These are phyloP conservation scores for Tanytarsus gracilentus DNA, from an alignment of 2,888 invertebrate species.

Conservation along the genomic window DNA sequence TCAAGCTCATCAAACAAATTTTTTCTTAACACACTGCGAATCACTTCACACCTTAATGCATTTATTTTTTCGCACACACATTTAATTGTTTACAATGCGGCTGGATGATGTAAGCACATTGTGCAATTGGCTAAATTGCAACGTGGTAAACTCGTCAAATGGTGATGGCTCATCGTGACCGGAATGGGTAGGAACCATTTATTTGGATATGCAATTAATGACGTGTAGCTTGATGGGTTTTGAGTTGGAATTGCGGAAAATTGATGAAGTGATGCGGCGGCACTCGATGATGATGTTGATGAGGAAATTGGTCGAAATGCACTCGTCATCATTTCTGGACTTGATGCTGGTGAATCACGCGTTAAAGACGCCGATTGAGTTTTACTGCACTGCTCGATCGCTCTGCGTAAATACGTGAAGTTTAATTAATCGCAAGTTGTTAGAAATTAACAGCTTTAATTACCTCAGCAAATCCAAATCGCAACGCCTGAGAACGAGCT, in stretches of 20 bases:
- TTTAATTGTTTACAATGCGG: not conserved
- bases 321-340: slow-evolving; percentile 29
- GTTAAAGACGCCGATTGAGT: slow-evolving; percentile 30
- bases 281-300: not conserved
- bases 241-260: slow-evolving; percentile 20
- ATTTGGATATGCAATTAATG: slow-evolving; percentile 36
- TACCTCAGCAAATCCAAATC: slow-evolving; percentile 73
- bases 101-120: slow-evolving; percentile 25
- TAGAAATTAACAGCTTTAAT: slow-evolving; percentile 59
- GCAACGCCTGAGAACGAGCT: slow-evolving; percentile 83
- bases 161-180: slow-evolving; percentile 42
- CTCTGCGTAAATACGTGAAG: too few relatives aligned
- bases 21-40: too few relatives aligned
- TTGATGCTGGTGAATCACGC: slow-evolving; percentile 33
- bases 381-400: slow-evolving; percentile 39
- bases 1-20: not conserved
- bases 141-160: slow-evolving; percentile 45
- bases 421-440: not conserved
- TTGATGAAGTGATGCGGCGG: slow-evolving; percentile 17
- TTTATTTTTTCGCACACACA: too few relatives aligned
- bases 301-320: slow-evolving; percentile 19
- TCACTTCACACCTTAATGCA: too few relatives aligned
- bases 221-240: slow-evolving; percentile 25
- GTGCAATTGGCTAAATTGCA: slow-evolving; percentile 43
- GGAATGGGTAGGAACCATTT: slow-evolving; percentile 43